Conservation (phyloP, 2,113 vertebrate species). For the Equus przewalskii region DNA sequence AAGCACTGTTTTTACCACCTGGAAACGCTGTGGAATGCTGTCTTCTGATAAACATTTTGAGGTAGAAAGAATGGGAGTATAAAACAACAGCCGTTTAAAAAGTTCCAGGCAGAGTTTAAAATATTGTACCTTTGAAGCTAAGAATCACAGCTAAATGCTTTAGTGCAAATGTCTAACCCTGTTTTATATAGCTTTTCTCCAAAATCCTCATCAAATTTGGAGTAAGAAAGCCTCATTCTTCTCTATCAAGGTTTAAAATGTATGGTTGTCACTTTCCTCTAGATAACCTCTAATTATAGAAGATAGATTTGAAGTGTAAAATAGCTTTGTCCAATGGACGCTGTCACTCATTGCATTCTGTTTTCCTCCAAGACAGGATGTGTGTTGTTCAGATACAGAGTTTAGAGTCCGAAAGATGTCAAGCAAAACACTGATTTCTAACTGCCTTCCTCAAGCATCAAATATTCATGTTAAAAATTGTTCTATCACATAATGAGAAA, state of each 20-base stretch:
- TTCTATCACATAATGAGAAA: conserved; percentile 49
- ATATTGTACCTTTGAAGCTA: conserved; percentile 50
- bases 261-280: conserved; percentile 80
- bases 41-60: conserved; percentile 52
- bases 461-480: conserved; percentile 62
- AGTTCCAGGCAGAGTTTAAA: conserved; percentile 53
- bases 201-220: conserved; percentile 64
- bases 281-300: conserved; percentile 82
- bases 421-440: conserved; percentile 75
- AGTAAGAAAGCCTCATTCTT: conserved; percentile 78
- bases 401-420: conserved; percentile 65
- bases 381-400: conserved; percentile 74
- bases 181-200: conserved; percentile 67
- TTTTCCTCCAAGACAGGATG: conserved; percentile 64
- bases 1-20: conserved; percentile 34
- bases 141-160: conserved; percentile 44
- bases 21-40: not conserved
- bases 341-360: conserved; percentile 71
- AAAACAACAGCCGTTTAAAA: conserved; percentile 24
- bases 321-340: conserved; percentile 76
- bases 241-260: conserved; percentile 76
- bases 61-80: conserved; percentile 18
- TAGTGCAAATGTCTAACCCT: conserved; percentile 43
- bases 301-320: conserved; percentile 80
- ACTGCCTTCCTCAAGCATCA: conserved; percentile 52